Percentiles rank a stretch among this genome's conserved stretches.
Conservation (phyloP, 2,797 vertebrate genomes). For the Microctenopoma lineatum region DNA sequence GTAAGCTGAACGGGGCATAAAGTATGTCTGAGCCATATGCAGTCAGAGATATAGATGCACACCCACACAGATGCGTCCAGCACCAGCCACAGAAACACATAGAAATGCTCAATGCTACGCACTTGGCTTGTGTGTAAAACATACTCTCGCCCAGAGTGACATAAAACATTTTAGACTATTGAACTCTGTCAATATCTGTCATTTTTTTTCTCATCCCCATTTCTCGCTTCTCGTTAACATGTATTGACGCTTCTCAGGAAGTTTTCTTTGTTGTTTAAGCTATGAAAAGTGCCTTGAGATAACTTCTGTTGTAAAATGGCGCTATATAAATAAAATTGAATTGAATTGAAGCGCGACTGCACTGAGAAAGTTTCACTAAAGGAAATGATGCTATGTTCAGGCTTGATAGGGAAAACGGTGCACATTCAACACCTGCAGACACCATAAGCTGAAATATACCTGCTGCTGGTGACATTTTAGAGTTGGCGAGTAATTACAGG, state of each 20-base stretch:
- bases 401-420: neutral
- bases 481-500: slow-evolving; percentile 9
- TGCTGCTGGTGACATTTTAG: neutral
- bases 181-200: neutral
- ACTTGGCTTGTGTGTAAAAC: slow-evolving; percentile 25
- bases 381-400: neutral
- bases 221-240: neutral
- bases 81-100: slow-evolving; percentile 25
- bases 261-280: neutral
- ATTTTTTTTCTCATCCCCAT: neutral
- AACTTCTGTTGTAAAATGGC: too few species aligned
- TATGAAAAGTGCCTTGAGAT: neutral
- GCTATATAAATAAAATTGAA: too few species aligned
- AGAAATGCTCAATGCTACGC: slow-evolving; percentile 6
- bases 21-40: slow-evolving; percentile 67
- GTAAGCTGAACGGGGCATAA: slow-evolving; percentile 41
- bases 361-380: neutral
- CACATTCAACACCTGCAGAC: neutral
- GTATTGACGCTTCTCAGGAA: neutral
- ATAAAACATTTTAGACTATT: slow-evolving; percentile 12
- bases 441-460: neutral
- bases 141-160: slow-evolving; percentile 14
- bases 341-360: too few species aligned
- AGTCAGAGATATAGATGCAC: slow-evolving; percentile 55
- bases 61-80: slow-evolving; percentile 44